phyloP scores from a whole-genome alignment of 2,888 invertebrate species.

The Philaethria dido region DNA sequence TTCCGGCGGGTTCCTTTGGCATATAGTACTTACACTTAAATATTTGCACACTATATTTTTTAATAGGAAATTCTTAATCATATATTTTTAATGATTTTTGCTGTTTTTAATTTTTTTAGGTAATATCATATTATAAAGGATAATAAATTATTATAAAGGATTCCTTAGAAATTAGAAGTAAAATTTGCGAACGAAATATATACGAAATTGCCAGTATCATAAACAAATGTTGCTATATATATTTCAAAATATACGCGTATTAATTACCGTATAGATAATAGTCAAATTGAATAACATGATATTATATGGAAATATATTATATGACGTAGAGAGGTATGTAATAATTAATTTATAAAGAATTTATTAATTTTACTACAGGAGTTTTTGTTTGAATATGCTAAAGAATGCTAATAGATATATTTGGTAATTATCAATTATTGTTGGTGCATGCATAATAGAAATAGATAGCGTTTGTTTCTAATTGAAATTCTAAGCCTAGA shows the following conservation, averaged over 20 bases:
- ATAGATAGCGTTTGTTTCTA: background rate
- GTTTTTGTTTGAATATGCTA: background rate
- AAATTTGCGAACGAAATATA: background rate
- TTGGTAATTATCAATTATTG: background rate
- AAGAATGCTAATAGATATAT: background rate
- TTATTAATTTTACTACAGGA: background rate
- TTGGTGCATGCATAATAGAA: background rate
- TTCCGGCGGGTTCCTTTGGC: conserved; percentile 23
- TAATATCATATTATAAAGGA: background rate
- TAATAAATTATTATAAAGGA: no score
- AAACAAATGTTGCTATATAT: background rate
- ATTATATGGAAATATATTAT: background rate
- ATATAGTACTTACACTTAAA: conserved; percentile 26
- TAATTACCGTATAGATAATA: conserved; percentile 6
- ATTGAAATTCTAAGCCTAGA: background rate
- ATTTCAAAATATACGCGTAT: background rate
- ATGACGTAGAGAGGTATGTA: conserved; percentile 2
- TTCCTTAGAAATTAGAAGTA: conserved; percentile 19
- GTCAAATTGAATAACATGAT: background rate
- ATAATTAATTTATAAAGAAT: background rate
- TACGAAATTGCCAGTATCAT: conserved; percentile 2
- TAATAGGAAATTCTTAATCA: background rate
- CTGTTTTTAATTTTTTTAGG: background rate
- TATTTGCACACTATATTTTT: conserved; percentile 23
- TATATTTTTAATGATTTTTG: background rate